A percentile compares a stretch with the other conserved stretches of the same genome.
Conservation (phyloP, 2,113 vertebrate genomes). For the Thomomys bottae region DNA sequence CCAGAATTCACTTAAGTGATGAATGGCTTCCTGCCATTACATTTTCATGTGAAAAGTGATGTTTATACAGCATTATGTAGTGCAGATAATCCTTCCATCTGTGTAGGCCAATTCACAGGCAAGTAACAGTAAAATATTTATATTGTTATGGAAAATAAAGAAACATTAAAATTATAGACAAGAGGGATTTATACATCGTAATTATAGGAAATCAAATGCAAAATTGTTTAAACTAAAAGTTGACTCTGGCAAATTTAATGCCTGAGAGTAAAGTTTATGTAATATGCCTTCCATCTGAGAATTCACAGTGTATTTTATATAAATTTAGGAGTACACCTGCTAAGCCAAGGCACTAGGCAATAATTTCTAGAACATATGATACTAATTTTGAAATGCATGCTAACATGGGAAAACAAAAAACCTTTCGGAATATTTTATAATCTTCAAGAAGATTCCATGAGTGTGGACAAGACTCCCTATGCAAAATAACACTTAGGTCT, state of each 20-base stretch:
- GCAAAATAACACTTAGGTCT: neutral
- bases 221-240: neutral
- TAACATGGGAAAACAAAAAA: neutral
- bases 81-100: conserved; percentile 16
- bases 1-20: conserved; percentile 74
- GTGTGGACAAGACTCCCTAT: neutral
- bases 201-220: conserved; percentile 2
- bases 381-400: conserved; percentile 28
- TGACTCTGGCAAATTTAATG: neutral
- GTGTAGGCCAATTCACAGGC: conserved; percentile 1
- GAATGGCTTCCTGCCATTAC: conserved; percentile 59
- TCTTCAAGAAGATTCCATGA: neutral
- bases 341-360: neutral
- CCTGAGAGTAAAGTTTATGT: neutral
- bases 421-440: no score
- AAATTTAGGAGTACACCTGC: neutral
- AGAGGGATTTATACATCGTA: neutral
- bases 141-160: neutral
- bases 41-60: conserved; percentile 56
- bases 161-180: neutral
- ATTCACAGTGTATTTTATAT: neutral
- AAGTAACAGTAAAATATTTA: neutral
- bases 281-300: neutral
- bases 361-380: neutral
- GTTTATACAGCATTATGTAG: neutral